These are phyloP conservation scores for Calameuta idolon DNA, from an alignment of 2,888 invertebrate genomes.

Conservation along the genomic window DNA sequence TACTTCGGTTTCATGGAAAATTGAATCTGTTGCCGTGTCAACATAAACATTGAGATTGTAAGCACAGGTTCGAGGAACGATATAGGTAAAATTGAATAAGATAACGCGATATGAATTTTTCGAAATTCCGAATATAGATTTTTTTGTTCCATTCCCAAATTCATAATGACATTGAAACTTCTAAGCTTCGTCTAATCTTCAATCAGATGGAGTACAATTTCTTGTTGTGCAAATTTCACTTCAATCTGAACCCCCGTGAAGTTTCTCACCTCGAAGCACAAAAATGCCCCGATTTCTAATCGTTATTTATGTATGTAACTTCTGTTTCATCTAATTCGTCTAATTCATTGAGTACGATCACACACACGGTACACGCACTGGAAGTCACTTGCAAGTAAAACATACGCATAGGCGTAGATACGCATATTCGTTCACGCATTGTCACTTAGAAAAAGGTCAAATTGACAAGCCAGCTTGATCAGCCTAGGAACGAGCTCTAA, in stretches of 20 bases:
- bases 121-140: too few species aligned
- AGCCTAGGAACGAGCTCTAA: constrained; percentile 8
- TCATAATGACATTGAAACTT: too few species aligned
- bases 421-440: not conserved
- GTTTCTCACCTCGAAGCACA: not conserved
- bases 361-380: not conserved
- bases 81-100: not conserved
- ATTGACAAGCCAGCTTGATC: constrained; percentile 19
- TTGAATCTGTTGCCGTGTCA: not conserved
- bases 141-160: too few species aligned
- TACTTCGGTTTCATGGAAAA: not conserved
- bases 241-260: too few species aligned
- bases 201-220: too few species aligned
- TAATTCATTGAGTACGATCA: not conserved
- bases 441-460: constrained; percentile 16
- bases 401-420: not conserved
- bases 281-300: not conserved
- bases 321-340: not conserved
- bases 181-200: too few species aligned
- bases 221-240: too few species aligned
- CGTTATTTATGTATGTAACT: not conserved
- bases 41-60: not conserved
- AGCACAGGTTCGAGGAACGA: not conserved
- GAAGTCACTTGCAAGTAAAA: too few species aligned
- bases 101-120: not conserved